Evolutionary conservation across 2,888 invertebrate species (phyloP).

Genomic region (Hesperia comma): DNA sequence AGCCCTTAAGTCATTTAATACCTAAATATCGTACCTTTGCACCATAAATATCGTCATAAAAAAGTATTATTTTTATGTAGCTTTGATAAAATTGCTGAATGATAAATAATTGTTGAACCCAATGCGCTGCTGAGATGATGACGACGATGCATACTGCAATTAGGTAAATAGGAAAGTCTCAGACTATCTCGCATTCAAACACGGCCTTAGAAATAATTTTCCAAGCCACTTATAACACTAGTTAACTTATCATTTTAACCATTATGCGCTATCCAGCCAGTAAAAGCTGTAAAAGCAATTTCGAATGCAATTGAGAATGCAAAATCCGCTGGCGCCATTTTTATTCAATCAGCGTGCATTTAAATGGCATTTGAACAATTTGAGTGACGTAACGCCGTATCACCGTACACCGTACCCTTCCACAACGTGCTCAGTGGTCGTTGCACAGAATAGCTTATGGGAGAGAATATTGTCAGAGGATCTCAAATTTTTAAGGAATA

Average conservation of each 20-base stretch:
- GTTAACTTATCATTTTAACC: too few species aligned
- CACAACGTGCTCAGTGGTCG: conserved; percentile 29
- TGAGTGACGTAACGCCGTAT: conserved; percentile 30
- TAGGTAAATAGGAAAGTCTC: not conserved
- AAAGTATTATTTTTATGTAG: too few species aligned
- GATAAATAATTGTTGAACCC: too few species aligned
- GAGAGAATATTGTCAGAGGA: conserved; percentile 9
- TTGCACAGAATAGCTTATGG: conserved; percentile 26
- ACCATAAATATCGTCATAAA: too few species aligned
- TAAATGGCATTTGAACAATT: conserved; percentile 25
- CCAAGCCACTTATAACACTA: not conserved
- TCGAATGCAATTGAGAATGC: conserved; percentile 18
- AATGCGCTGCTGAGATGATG: too few species aligned
- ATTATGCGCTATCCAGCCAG: not conserved
- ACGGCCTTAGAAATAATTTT: not conserved
- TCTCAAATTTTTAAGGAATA: not conserved
- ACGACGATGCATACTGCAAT: too few species aligned
- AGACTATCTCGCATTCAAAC: not conserved
- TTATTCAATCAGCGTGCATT: conserved; percentile 32
- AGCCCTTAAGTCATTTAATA: too few species aligned
- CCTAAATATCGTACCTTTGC: too few species aligned
- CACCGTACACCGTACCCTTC: conserved; percentile 25
- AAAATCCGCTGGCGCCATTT: conserved; percentile 20
- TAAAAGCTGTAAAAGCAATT: conserved; percentile 12
- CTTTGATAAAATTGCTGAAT: too few species aligned